Evolutionary conservation across 2,797 vertebrate species (phyloP), one percentile per base, ranked within the genome.

Genomic region (Pangasius mekongensis): DNA sequence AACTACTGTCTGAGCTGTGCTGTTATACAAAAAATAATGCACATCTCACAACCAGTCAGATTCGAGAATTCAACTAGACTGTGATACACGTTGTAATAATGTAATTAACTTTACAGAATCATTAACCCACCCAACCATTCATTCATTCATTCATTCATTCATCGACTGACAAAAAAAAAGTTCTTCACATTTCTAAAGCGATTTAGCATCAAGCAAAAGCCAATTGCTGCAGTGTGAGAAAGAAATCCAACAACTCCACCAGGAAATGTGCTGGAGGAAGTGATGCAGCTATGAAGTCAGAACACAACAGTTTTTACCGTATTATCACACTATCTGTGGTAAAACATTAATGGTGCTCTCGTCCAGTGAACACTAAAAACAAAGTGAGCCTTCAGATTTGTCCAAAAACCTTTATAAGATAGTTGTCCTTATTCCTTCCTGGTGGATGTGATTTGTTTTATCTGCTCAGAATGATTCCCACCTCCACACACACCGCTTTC

Each of bases 361-460:
- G 5, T 69, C 83, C 83, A 52, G 47, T 54, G 64, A 36, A 14
- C 27, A 4, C 39, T 47, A 9, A 27, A 47, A 83, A 18, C n/a
- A 27, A 27, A 3, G 6, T 14, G 20, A 67, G 62, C 43, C 43
- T 67, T 67, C 33, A 62, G 56, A 62, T 47, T 62, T 83, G 80
- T 47, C 58, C 58, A 47, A 69, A 54, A 27, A 8, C 33, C 83
- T 54, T 54, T 36, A 54, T 49, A 69, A 84, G 64, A 30, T 64
- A 84, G 62, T 47, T 69, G 66, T 89, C 90, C 56, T 91, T 85
- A 88, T 89, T 83, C 58, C 76, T 67, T 67, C 64, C 83, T 69
- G 64, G 47, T 69, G 20, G 54, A 69, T 84, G 56, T 54, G 47
- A 84, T 67, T 54, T 54, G 83, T 36, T 84, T 84, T 36, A 67